These are phyloP conservation scores for Lasioglossum albipes DNA, from an alignment of 1,140 invertebrate genomes.

Conservation along the genomic window DNA sequence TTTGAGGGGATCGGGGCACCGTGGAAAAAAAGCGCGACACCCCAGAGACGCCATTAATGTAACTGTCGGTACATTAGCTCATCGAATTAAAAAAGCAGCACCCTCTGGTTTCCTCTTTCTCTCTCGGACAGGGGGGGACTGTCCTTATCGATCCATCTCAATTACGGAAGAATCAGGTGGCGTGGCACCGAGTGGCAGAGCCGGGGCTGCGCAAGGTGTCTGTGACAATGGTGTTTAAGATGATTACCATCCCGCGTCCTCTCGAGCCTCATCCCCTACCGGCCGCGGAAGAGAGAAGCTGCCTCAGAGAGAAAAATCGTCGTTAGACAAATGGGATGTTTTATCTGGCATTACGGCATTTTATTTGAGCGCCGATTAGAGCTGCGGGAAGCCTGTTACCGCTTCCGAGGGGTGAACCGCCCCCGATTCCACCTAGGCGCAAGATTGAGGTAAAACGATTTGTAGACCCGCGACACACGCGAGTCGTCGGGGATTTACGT, in stretches of 20 bases:
- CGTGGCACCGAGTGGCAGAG: conserved; percentile 40
- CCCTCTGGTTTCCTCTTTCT: conserved; percentile 21
- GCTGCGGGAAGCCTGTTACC: conserved; percentile 51
- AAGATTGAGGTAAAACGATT: conserved; percentile 77
- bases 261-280: conserved; percentile 27
- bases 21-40: background rate
- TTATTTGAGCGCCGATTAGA: conserved; percentile 77
- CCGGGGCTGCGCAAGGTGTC: conserved; percentile 55
- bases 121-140: background rate
- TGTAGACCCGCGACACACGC: conserved; percentile 64
- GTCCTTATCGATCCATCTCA: conserved; percentile 72
- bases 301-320: conserved; percentile 73
- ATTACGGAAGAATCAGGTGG: conserved; percentile 75
- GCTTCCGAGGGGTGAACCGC: conserved; percentile 47
- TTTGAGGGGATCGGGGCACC: background rate
- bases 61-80: conserved; percentile 47
- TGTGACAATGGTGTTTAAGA: conserved; percentile 75
- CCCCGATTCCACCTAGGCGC: conserved; percentile 35
- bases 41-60: conserved; percentile 34
- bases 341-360: conserved; percentile 78
- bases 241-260: conserved; percentile 74
- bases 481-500: conserved; percentile 64
- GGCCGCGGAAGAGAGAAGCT: conserved; percentile 17
- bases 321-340: conserved; percentile 79
- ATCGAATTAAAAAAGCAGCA: conserved; percentile 56